Evolutionary conservation across 2,888 invertebrate species (phyloP), one percentile per base, ranked within the genome.

Genomic region (Dasypolia templi): DNA sequence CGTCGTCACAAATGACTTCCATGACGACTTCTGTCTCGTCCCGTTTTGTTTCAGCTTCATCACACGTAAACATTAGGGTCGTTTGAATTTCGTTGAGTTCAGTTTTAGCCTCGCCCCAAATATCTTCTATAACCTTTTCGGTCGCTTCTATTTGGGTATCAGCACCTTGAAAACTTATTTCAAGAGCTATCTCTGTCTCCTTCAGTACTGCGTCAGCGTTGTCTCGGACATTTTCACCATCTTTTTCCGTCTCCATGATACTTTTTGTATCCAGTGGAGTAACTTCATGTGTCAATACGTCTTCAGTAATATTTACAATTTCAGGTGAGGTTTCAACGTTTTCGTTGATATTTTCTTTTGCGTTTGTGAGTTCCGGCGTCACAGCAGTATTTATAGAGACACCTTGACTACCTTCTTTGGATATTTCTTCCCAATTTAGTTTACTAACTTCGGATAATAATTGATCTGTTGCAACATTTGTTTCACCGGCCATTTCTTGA

Each of bases 401-500:
- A 17, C 44, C 9, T 26, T 51, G 11, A 42, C 22, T 26, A n/a
- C 9, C 32, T 62, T 70, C 35, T 42, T 46, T 59, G 1, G 6
- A 46, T 29, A 26, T 59, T 64, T 59, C 32, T 26, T 49, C 17
- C 17, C 11, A 17, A 62, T 58, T 19, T 14, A 32, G 1, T 32
- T n/a, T 35, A 32, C 19, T 26, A 32, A 55, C 32, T 53, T 72
- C 53, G 12, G 11, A 59, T 32, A 26, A 51, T 71, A 46, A 42
- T 53, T 78, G 22, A 14, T 78, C 42, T n/a, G 14, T 26, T 6
- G 22, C 64, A 49, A 42, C 14, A 46, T 64, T 53, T 72, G 19
- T 42, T 64, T 42, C 49, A 35, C 39, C 3, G 26, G 44, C 22
- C n/a, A n/a, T n/a, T 11, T 51, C 46, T 29, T 39, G 19, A 32